Percentiles rank a stretch among this genome's conserved stretches.
phyloP scores from a whole-genome alignment of 2,113 vertebrate species.

The Cyanoliseus patagonus region DNA sequence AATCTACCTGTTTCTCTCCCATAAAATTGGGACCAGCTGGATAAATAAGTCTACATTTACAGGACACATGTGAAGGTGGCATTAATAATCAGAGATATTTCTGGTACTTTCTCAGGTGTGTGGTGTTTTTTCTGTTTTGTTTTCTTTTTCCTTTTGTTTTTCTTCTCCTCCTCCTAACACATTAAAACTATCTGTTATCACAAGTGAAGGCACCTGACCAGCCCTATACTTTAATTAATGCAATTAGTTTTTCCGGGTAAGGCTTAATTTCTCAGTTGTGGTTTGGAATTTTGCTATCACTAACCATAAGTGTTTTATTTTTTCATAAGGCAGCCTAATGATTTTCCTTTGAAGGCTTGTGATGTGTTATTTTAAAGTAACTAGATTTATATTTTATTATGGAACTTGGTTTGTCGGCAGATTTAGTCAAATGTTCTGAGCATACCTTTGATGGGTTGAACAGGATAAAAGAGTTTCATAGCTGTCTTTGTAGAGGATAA shows the following conservation, averaged over 20 bases:
- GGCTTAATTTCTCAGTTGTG: background rate
- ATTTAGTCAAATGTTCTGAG: constrained; percentile 54
- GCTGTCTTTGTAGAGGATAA: constrained; percentile 56
- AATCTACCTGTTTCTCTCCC: background rate
- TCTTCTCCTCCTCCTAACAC: background rate
- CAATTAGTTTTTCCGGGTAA: background rate
- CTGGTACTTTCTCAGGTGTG: background rate
- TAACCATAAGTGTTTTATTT: background rate
- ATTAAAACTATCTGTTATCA: background rate
- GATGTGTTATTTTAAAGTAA: constrained; percentile 33
- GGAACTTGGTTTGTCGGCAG: constrained; percentile 44
- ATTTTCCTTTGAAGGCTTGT: constrained; percentile 49
- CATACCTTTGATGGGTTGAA: constrained; percentile 44
- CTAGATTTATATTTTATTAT: constrained; percentile 51
- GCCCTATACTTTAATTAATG: background rate
- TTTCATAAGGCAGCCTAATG: constrained; percentile 12
- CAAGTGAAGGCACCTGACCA: background rate
- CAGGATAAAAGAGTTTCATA: constrained; percentile 49
- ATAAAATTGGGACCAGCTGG: background rate
- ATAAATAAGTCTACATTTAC: background rate
- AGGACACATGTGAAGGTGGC: background rate
- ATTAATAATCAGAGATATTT: background rate
- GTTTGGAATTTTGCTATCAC: background rate
- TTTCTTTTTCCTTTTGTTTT: background rate
- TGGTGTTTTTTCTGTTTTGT: background rate